A percentile compares a stretch with the other conserved stretches of the same genome.
Evolutionary conservation across 2,113 vertebrate genomes (phyloP).

Genomic region (Syngnathus floridae): DNA sequence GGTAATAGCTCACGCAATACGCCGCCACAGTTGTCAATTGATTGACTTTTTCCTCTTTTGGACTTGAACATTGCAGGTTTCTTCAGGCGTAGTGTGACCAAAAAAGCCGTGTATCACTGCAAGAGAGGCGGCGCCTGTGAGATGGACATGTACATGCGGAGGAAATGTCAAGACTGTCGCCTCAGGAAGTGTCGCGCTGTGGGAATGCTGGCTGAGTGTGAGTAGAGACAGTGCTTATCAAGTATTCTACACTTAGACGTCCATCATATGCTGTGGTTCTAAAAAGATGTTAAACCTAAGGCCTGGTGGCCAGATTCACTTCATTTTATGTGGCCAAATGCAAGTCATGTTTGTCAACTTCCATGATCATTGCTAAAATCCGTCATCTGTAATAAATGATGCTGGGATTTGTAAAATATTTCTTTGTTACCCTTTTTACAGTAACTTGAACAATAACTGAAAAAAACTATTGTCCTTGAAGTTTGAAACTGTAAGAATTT

Average conservation of each 20-base stretch:
- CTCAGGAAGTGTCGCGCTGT: constrained; percentile 89
- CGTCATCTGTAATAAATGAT: too few species aligned
- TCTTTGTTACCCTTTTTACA: too few species aligned
- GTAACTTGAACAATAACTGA: too few species aligned
- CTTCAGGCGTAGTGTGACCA: constrained; percentile 88
- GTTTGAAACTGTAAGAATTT: not conserved
- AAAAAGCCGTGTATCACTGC: constrained; percentile 87
- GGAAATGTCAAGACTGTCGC: constrained; percentile 93
- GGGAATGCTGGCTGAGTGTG: constrained; percentile 92
- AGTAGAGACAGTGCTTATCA: constrained; percentile 16
- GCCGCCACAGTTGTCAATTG: not conserved
- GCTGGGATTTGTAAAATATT: too few species aligned
- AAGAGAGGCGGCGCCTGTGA: constrained; percentile 89
- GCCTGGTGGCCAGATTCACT: too few species aligned
- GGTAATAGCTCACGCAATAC: constrained; percentile 60
- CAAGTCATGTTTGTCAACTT: too few species aligned
- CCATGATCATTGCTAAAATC: too few species aligned
- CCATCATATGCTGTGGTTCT: too few species aligned
- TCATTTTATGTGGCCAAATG: too few species aligned
- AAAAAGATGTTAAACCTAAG: too few species aligned
- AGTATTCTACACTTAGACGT: not conserved
- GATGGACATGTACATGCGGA: constrained; percentile 97
- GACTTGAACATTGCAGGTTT: constrained; percentile 68
- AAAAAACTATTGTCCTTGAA: too few species aligned
- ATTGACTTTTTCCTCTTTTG: not conserved